A percentile compares a stretch with the other conserved stretches of the same genome.
Evolutionary conservation across 2,113 vertebrate genomes (phyloP).

Genomic region (Trachemys scripta): DNA sequence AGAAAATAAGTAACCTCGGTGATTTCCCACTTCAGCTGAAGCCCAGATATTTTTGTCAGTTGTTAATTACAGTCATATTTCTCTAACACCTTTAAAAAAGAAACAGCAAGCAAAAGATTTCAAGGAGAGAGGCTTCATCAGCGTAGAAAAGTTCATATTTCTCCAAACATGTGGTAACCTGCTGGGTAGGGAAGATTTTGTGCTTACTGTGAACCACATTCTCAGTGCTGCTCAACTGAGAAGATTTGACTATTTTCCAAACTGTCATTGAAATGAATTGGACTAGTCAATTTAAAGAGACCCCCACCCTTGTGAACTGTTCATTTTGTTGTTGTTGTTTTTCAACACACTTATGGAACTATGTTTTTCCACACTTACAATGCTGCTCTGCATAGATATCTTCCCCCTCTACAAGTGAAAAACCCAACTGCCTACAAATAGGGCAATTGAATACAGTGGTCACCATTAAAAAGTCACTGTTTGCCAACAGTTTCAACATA

Average conservation of each 20-base stretch:
- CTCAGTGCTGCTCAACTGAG: constrained; percentile 43
- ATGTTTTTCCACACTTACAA: neutral
- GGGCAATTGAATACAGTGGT: neutral
- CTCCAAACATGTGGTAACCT: constrained; percentile 58
- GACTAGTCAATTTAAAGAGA: constrained; percentile 56
- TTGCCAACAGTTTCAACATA: neutral
- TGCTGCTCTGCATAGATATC: neutral
- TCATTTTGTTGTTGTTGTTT: constrained; percentile 35
- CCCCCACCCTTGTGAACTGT: constrained; percentile 42
- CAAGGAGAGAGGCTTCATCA: constrained; percentile 74
- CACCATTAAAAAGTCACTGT: neutral
- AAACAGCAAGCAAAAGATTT: constrained; percentile 86
- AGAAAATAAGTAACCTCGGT: constrained; percentile 90
- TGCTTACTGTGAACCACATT: constrained; percentile 62
- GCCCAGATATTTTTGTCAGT: constrained; percentile 96
- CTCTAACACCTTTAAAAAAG: constrained; percentile 89
- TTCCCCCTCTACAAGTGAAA: neutral
- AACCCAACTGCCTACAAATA: neutral
- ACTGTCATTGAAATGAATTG: constrained; percentile 52
- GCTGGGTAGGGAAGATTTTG: constrained; percentile 67
- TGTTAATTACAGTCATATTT: constrained; percentile 97
- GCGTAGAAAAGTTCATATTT: constrained; percentile 67
- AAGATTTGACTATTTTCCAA: constrained; percentile 73
- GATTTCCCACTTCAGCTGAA: constrained; percentile 95
- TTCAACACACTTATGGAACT: neutral